Evolutionary conservation across 2,113 vertebrate species (phyloP).

Genomic region (Chlorocebus sabaeus): DNA sequence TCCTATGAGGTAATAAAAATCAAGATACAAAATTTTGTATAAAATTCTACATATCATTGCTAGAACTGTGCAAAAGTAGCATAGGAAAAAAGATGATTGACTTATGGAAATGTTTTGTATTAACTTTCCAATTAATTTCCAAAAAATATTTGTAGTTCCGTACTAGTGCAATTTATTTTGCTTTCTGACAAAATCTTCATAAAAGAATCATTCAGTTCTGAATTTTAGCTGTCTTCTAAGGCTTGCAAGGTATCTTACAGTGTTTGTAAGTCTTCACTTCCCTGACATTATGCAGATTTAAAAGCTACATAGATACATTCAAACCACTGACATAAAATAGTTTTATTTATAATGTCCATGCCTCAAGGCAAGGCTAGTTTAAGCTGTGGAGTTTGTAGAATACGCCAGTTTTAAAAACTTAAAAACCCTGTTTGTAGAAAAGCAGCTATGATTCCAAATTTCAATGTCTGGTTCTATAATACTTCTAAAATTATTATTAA

Average conservation of each 20-base stretch:
- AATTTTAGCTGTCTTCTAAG: background rate
- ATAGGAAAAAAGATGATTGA: background rate
- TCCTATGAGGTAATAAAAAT: background rate
- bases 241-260: background rate
- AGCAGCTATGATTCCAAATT: background rate
- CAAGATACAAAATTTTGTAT: background rate
- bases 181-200: background rate
- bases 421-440: background rate
- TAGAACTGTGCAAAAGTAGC: background rate
- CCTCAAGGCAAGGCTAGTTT: background rate
- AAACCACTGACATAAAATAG: background rate
- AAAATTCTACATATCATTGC: background rate
- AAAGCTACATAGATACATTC: background rate
- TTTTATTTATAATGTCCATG: background rate
- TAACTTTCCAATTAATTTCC: background rate
- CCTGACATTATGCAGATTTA: background rate
- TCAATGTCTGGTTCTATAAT: background rate
- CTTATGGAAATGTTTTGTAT: background rate
- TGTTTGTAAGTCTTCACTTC: background rate
- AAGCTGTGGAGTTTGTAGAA: background rate
- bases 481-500: background rate
- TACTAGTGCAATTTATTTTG: background rate
- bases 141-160: background rate
- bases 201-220: background rate
- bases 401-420: background rate